Percentiles rank a stretch among this genome's conserved stretches.
Conservation (phyloP, 2,113 vertebrate genomes). For the Cervus canadensis region DNA sequence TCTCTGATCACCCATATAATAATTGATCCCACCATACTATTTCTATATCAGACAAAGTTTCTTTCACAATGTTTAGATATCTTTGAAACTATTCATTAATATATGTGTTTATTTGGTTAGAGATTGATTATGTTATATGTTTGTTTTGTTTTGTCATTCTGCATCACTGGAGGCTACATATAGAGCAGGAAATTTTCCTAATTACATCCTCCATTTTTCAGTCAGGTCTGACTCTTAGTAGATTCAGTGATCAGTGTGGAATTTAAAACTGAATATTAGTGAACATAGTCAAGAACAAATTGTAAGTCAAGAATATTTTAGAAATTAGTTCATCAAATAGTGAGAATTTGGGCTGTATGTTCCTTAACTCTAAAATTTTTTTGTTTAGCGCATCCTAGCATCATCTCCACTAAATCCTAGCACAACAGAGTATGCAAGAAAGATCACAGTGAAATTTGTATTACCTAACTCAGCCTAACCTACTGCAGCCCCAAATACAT, state of each 20-base stretch:
- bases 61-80: neutral
- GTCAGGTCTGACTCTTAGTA: neutral
- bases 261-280: neutral
- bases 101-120: neutral
- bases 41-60: neutral
- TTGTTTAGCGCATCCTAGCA: neutral
- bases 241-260: neutral
- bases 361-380: neutral
- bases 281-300: neutral
- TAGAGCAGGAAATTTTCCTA: neutral
- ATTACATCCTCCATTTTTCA: neutral
- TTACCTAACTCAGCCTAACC: neutral
- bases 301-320: neutral
- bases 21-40: neutral
- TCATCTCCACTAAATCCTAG: neutral
- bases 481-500: neutral
- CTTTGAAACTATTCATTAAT: neutral
- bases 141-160: neutral
- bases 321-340: neutral
- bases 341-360: neutral
- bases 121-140: neutral
- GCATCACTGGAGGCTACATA: neutral
- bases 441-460: slow-evolving; percentile 22
- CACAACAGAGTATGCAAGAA: neutral
- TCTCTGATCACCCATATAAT: neutral